Evolutionary conservation across 2,797 vertebrate species (phyloP).

Genomic region (Anniella stebbinsi): DNA sequence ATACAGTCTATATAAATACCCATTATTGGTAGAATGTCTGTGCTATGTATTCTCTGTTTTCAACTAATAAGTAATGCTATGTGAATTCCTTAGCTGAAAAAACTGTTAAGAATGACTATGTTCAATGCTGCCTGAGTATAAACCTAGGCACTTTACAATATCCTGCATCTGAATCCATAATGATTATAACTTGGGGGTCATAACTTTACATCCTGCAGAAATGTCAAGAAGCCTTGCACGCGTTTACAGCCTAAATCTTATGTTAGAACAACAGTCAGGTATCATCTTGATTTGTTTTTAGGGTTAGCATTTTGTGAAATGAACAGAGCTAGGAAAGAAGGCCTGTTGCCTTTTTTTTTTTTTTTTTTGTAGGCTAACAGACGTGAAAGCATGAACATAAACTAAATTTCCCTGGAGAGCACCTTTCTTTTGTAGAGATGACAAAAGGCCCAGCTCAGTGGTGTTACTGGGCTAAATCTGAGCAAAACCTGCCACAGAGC

Average conservation of each 20-base stretch:
- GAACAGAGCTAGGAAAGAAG: conserved; percentile 55
- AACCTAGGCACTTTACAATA: neutral
- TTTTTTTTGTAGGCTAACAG: conserved; percentile 55
- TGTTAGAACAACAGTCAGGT: conserved; percentile 31
- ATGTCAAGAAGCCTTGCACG: neutral
- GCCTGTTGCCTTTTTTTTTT: conserved; percentile 20
- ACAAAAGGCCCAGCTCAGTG: conserved; percentile 55
- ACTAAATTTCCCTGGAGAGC: conserved; percentile 69
- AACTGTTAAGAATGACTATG: neutral
- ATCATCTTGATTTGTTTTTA: conserved; percentile 56
- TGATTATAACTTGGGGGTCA: neutral
- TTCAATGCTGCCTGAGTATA: neutral
- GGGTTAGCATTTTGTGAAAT: conserved; percentile 56
- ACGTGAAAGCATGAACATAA: conserved; percentile 64
- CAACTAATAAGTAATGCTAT: neutral
- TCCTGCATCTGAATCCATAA: neutral
- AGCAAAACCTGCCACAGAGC: conserved; percentile 53
- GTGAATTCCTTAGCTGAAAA: fast-evolving
- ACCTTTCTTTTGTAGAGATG: conserved; percentile 66
- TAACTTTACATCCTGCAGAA: conserved; percentile 31
- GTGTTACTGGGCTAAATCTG: conserved; percentile 47
- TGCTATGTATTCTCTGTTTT: fast-evolving
- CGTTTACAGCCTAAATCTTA: neutral
- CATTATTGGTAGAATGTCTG: neutral
- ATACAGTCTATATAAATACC: neutral